phyloP scores from a whole-genome alignment of 2,113 vertebrate genomes.

The Leiothrix lutea region DNA sequence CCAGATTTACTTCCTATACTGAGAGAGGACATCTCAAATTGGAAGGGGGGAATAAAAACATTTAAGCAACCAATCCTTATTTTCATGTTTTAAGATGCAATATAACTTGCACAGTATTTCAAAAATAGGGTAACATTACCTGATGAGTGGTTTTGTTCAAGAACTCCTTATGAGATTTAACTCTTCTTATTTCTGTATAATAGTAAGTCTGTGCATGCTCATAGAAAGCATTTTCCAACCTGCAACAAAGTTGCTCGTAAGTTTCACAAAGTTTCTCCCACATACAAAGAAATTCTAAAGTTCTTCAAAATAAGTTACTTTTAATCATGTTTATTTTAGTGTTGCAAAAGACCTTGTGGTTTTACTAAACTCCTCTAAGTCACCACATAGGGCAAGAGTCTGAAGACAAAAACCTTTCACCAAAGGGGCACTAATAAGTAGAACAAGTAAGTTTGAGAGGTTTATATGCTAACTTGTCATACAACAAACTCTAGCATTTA shows the following conservation, averaged over 20 bases:
- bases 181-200: constrained; percentile 93
- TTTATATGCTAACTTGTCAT: background rate
- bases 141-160: constrained; percentile 99
- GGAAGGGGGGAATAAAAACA: background rate
- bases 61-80: background rate
- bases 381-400: background rate
- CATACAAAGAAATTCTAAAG: background rate
- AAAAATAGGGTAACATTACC: constrained; percentile 69
- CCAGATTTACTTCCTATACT: background rate
- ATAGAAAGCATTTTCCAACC: constrained; percentile 98
- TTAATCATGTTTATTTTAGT: background rate
- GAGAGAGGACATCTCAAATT: background rate
- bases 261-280: background rate
- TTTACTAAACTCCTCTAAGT: background rate
- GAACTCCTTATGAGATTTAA: constrained; percentile 98
- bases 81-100: background rate
- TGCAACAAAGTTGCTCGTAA: constrained; percentile 55
- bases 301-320: background rate
- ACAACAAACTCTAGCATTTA: background rate
- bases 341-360: background rate
- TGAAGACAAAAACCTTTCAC: background rate
- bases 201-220: constrained; percentile 98
- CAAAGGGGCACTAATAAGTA: background rate
- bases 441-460: background rate
- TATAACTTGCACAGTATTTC: background rate